Base-by-base conservation (phyloP, 2,888 invertebrate species). In the Boloria euphrosyne region DNA sequence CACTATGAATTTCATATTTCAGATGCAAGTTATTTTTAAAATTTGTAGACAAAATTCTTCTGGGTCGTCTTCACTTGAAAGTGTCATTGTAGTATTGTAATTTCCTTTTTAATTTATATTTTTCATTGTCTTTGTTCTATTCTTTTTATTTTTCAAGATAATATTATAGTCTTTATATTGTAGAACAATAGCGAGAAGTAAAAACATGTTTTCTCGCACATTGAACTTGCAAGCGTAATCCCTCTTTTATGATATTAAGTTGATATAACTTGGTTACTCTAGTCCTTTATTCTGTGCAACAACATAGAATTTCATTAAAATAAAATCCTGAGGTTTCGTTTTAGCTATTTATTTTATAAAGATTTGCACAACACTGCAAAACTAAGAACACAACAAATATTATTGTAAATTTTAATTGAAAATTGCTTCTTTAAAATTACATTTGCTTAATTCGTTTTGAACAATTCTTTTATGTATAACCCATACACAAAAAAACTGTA, bases 191-290 rank as follows among this genome's bases (percentile, higher is more conserved):
- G 44, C 54, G 14, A 55, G 54, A 55, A 55, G 43, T 14, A 55
- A 55, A 38, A 55, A 55, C 55, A 46, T 57, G 55, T 57, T 57
- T 57, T 44, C 55, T 10, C 44, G 44, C 55, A 57, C 22, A 44
- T 57, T 22, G 44, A 18, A 13, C 55, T 57, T 22, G 18, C 18
- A 43, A 17, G 43, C 54, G 18, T 18, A 55, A 44, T 46, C 22
- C 53, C 13, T 22, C 18, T 22, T 57, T 22, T 57, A 57, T 57
- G 18, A 46, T 57, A 10, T 57, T 57, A 57, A 57, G 22, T 44
- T 46, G 18, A 22, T 22, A 2, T 14, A n/a, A 57, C 22, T 10
- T 57, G 10, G 44, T 44, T 44, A 18, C 44, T n/a, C n/a, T n/a
- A 17, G 44, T 18, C 13, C 10, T 16, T 10, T 53, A 52, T 38